Percentiles rank a stretch among this genome's conserved stretches.
These are phyloP conservation scores for Mesaphorura yosii DNA, from an alignment of 1,140 invertebrate species.

Conservation along the genomic window DNA sequence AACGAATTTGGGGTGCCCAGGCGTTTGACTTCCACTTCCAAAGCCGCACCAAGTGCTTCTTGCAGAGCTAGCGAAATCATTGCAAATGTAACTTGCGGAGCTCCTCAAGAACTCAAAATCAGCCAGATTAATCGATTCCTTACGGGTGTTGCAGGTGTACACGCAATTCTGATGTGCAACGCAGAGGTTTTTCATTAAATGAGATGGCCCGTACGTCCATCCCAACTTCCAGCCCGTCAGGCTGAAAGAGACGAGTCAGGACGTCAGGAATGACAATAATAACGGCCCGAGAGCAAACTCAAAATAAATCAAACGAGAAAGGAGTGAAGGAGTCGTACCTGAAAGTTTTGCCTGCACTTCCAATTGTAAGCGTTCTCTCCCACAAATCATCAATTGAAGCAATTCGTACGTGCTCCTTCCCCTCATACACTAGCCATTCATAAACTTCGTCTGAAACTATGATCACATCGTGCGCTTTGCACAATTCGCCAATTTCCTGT, in stretches of 20 bases:
- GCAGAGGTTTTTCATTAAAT: slow-evolving; percentile 66
- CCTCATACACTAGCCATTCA: slow-evolving; percentile 89
- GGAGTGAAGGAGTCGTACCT: slow-evolving; percentile 1
- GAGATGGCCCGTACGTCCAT: slow-evolving; percentile 84
- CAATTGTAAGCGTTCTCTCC: slow-evolving; percentile 92
- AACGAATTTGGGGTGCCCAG: slow-evolving; percentile 26
- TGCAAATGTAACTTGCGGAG: slow-evolving; percentile 90
- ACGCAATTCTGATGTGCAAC: slow-evolving; percentile 89
- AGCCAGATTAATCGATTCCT: slow-evolving; percentile 15
- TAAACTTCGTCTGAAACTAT: slow-evolving; percentile 96
- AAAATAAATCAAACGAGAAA: background rate
- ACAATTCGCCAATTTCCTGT: slow-evolving; percentile 67
- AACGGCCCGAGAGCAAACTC: background rate
- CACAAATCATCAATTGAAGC: slow-evolving; percentile 65
- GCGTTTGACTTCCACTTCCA: slow-evolving; percentile 24
- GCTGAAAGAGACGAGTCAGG: slow-evolving; percentile 45
- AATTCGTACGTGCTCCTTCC: slow-evolving; percentile 76
- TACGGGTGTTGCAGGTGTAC: slow-evolving; percentile 73
- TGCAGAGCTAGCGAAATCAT: slow-evolving; percentile 64
- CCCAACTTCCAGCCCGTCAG: slow-evolving; percentile 95
- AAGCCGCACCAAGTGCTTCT: slow-evolving; percentile 19
- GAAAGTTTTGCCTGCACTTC: slow-evolving; percentile 91
- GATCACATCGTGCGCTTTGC: slow-evolving; percentile 82
- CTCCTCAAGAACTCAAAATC: slow-evolving; percentile 49
- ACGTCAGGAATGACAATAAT: background rate